Evolutionary conservation across 2,888 invertebrate genomes (phyloP), one percentile per base, ranked within the genome.

Genomic region (Mythimna vitellina): DNA sequence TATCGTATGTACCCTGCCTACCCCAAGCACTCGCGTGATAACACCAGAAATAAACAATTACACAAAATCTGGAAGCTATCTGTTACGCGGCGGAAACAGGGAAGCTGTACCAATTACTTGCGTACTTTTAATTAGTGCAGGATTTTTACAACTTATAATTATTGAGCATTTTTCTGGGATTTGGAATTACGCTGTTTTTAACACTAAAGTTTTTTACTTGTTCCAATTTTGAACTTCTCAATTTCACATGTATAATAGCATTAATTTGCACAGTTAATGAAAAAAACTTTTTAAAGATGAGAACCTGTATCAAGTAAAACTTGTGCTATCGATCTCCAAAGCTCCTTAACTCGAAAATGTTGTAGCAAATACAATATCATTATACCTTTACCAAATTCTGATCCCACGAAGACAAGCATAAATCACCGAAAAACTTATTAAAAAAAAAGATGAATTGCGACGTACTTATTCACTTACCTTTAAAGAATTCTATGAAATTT

Each of bases 41-140:
- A 70, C 64, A 73, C 57, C 70, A 83, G 17, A 76, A 83, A 85
- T 68, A 85, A 83, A 80, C 73, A 80, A 75, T 71, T 71, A 77
- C 29, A 73, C 51, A 70, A 73, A 85, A 78, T 76, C 78, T 67
- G 17, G 54, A 62, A 70, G 53, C 67, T 66, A 65, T 75, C 70
- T 64, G 63, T 68, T 61, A 46, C 66, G 67, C 42, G 56, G 66
- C 69, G 86, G 86, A 75, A 74, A 73, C 73, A 20, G 32, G 79
- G 73, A 60, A 75, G 65, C 75, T 60, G 63, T 58, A 56, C 81
- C 86, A 86, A 81, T 84, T 83, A 86, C 51, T 68, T 51, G 65
- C 67, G 0, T 66, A 29, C 29, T 65, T 56, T 70, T 78, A 81
- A 81, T 76, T 73, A 77, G 53, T 29, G 8, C 25, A 29, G 56